Evolutionary conservation across 2,888 invertebrate species (phyloP), one percentile per base, ranked within the genome.

Genomic region (Napeogenes sylphis): DNA sequence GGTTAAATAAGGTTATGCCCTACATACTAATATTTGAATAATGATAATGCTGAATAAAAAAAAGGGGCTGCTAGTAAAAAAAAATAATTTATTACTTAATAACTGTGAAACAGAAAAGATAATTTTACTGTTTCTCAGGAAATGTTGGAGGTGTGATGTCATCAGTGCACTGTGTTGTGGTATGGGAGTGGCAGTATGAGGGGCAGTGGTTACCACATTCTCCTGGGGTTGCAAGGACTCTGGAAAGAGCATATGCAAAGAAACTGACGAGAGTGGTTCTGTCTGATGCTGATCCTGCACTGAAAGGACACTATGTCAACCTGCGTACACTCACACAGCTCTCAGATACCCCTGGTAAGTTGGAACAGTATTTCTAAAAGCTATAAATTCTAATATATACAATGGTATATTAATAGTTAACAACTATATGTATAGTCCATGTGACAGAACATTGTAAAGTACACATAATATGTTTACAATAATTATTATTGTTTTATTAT

Each of bases 191-290:
- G 93, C 84, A 84, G 71, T 93, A 93, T 81, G 94, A 93, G 65
- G 92, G 93, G 56, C 92, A 92, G 75, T 97, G 97, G 96, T 90
- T 96, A 80, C 96, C 97, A 0, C 97, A 97, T 83, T 94, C 94
- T 59, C 96, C 97, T 0, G 95, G 94, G 4, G 96, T 97, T 4
- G 94, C 96, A 0, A 95, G 97, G 76, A 95, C 96, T 66, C 86
- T 97, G 69, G 97, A 97, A 82, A 91, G 96, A 59, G 96, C 97
- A 0, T 94, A 96, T 77, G 94, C 92, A 67, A 97, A 97, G 87
- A 94, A 95, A 77, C 85, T 97, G 38, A 97, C 96, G 0, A 88
- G 96, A 59, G 96, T 96, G 5, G 93, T 96, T 73, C 88, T 97
- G n/a, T 95, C 95, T 59, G 97, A 97, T 86, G 96, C 96, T 2